Percentiles rank a stretch among this genome's conserved stretches.
These are phyloP conservation scores for Hassar affinis DNA, from an alignment of 2,113 vertebrate species.

Conservation along the genomic window DNA sequence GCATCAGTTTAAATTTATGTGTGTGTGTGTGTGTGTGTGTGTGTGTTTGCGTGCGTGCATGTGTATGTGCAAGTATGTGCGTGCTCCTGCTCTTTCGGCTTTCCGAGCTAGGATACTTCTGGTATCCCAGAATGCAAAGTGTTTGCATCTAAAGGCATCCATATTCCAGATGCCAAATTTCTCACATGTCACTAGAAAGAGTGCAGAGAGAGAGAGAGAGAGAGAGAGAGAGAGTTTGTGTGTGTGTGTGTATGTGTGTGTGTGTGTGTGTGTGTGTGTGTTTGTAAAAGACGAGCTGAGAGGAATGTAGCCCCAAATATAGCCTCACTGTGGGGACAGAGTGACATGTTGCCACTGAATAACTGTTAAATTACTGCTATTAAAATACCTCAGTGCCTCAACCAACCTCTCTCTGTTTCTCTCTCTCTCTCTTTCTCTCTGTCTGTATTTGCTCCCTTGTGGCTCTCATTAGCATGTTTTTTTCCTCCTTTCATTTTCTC, in stretches of 20 bases:
- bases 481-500: constrained; percentile 1
- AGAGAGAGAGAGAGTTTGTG: not conserved
- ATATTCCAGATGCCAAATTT: constrained; percentile 57
- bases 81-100: not conserved
- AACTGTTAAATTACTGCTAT: constrained; percentile 63
- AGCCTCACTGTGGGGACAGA: constrained; percentile 57
- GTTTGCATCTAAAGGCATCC: constrained; percentile 60
- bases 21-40: not conserved
- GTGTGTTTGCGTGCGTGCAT: not conserved
- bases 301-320: constrained; percentile 67
- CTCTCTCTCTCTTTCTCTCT: not conserved
- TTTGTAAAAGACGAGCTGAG: constrained; percentile 46
- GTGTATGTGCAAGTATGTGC: not conserved
- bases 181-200: constrained; percentile 70
- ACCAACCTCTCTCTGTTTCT: not conserved
- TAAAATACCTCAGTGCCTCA: constrained; percentile 57
- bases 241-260: not conserved
- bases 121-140: constrained; percentile 58
- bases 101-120: constrained; percentile 29
- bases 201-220: constrained; percentile 1
- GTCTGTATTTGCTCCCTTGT: not conserved
- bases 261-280: not conserved
- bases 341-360: constrained; percentile 55
- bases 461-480: not conserved
- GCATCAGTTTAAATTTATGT: not conserved